Percentiles rank a stretch among this genome's conserved stretches.
phyloP scores from a whole-genome alignment of 2,888 invertebrate species.

The Entomobrya proxima region DNA sequence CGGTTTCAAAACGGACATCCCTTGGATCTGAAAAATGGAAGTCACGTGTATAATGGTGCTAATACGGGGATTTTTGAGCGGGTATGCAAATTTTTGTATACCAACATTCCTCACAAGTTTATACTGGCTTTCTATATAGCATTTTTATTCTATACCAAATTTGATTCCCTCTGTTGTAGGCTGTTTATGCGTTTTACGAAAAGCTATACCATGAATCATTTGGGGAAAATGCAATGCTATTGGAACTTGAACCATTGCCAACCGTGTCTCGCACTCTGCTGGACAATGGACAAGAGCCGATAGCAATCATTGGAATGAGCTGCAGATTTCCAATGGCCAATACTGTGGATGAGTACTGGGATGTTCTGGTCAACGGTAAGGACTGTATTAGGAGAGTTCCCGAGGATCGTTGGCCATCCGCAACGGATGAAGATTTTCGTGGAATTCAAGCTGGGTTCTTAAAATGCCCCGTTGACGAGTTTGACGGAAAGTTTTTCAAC shows the following conservation, averaged over 20 bases:
- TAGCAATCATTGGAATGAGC: constrained; percentile 70
- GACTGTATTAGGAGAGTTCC: constrained; percentile 64
- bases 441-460: constrained; percentile 68
- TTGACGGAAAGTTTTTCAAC: constrained; percentile 71
- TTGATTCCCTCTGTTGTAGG: constrained; percentile 11
- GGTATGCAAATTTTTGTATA: background rate
- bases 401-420: constrained; percentile 60
- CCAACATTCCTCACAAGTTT: background rate
- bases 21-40: background rate
- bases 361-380: constrained; percentile 59
- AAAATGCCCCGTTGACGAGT: constrained; percentile 69
- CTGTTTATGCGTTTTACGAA: constrained; percentile 26
- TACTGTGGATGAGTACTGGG: constrained; percentile 68
- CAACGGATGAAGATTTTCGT: constrained; percentile 25
- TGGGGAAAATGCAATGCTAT: background rate
- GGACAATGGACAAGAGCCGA: constrained; percentile 55
- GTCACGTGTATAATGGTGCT: background rate
- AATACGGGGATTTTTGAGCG: constrained; percentile 30
- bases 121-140: background rate
- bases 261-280: background rate
- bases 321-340: constrained; percentile 67
- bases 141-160: background rate
- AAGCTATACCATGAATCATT: constrained; percentile 12
- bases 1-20: constrained; percentile 30
- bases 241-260: background rate